Evolutionary conservation across 2,888 invertebrate species (phyloP), one percentile per base, ranked within the genome.

Genomic region (Dichetophora obliterata): DNA sequence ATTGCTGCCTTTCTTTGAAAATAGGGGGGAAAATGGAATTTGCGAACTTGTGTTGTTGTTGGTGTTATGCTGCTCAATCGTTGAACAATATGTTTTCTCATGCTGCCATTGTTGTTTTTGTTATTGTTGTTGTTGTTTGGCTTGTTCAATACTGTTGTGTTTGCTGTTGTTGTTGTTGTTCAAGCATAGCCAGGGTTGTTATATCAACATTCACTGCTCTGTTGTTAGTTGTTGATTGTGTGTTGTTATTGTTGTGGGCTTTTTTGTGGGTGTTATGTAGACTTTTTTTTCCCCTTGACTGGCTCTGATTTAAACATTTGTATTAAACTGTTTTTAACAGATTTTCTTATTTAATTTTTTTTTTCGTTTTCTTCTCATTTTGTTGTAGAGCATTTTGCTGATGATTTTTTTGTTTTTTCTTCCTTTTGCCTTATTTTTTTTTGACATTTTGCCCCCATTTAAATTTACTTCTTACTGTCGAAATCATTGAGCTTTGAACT

Each of bases 311-410:
- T 61, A 24, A 48, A 70, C 70, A 57, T 48, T 63, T 37, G 43
- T 71, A 22, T 69, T 52, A 73, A 73, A 43, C 27, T 63, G 72
- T 61, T 73, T 73, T 31, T n/a, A 73, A 63, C 57, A 61, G 63
- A 31, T 19, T 27, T 34, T 11, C 6, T 65, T 27, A 19, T 65
- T 34, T 65, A n/a, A n/a, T n/a, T 34, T 16, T 4, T 19, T 31
- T 16, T 63, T n/a, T 34, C 34, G 2, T 34, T 34, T 31, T 19
- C n/a, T 65, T 65, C 27, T 63, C 14, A 27, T 63, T 63, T 27
- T 63, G 27, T 63, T 63, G 24, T 63, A n/a, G 5, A 19, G 11
- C 43, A 43, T 43, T 43, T 11, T 11, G 43, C 8, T 37, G 37
- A 8, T n/a, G n/a, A n/a, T n/a, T n/a, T n/a, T 37, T 37, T 37